Base-by-base conservation (phyloP, 2,888 invertebrate species). In the Calephelis perditalis region DNA sequence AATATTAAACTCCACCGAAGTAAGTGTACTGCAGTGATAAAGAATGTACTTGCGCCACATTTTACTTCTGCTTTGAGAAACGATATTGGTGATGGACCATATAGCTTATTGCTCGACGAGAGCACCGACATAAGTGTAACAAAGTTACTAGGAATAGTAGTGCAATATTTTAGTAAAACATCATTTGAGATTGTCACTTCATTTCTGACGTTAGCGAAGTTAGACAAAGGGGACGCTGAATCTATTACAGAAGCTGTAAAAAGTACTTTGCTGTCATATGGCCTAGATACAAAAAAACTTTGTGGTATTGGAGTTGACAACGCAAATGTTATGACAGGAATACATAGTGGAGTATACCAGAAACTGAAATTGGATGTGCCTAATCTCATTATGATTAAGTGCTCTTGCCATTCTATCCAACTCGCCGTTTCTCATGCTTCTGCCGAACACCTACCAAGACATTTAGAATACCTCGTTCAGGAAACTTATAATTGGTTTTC, bases 221-320 rank as follows among this genome's bases (percentile, higher is more conserved):
- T 46, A 46, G 7, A n/a, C 12, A 46, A 12, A 12, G 46, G 12
- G 12, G 46, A 46, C 46, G 3, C 12, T 46, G 46, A 46, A 46
- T 46, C 46, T n/a, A 46, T 46, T n/a, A 46, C 46, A 46, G 46
- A 46, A n/a, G 46, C 46, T 46, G 46, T 46, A 46, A 46, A 46
- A 46, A 46, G 5, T n/a, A 46, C 46, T 12, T 46, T 46, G 46
- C 46, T 46, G n/a, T n/a, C 46, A n/a, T 46, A 46, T 46, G 46
- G 46, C 2, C 46, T 46, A n/a, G 46, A 12, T 46, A 46, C 7
- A n/a, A 46, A 46, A n/a, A 46, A 46, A n/a, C 46, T 46, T 46
- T 12, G 46, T 46, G 46, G 46, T 46, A 46, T 46, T 12, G 46
- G 46, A 46, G 46, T 46, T n/a, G 46, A 46, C 12, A 46, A 46